phyloP scores from a whole-genome alignment of 2,113 vertebrate species.

The Macrotus californicus region DNA sequence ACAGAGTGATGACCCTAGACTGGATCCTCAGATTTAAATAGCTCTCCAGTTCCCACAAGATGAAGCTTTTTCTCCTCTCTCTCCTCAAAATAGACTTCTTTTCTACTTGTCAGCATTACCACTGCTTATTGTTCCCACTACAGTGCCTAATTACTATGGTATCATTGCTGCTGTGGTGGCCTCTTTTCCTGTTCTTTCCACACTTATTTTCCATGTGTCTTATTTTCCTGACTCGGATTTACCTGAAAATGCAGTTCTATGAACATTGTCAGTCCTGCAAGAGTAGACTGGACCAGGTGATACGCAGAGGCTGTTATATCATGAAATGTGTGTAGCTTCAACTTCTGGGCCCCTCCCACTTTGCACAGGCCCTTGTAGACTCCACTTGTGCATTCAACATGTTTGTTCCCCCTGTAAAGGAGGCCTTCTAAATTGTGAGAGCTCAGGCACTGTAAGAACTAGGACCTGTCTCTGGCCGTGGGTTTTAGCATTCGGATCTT shows the following conservation, averaged over 20 bases:
- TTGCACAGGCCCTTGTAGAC: no score
- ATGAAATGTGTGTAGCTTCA: fast-evolving
- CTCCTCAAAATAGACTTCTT: background rate
- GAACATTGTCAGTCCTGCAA: background rate
- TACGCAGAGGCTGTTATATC: fast-evolving
- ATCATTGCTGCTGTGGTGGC: background rate
- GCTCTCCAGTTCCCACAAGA: background rate
- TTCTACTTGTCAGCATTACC: background rate
- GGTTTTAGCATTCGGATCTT: background rate
- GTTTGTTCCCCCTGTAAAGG: background rate
- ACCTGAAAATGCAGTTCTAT: background rate
- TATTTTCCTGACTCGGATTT: background rate
- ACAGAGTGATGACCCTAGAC: slow-evolving; percentile 30
- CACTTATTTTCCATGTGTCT: background rate
- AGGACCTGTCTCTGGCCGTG: background rate
- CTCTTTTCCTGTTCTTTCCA: background rate
- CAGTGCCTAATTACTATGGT: background rate
- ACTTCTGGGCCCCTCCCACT: background rate
- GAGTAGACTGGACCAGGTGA: background rate
- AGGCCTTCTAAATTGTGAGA: background rate
- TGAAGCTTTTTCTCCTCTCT: background rate
- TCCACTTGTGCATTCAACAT: background rate
- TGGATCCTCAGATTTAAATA: slow-evolving; percentile 30
- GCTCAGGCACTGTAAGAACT: background rate
- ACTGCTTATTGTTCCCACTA: background rate